These are phyloP conservation scores for Limonius californicus DNA, from an alignment of 1,140 invertebrate genomes.

Conservation along the genomic window DNA sequence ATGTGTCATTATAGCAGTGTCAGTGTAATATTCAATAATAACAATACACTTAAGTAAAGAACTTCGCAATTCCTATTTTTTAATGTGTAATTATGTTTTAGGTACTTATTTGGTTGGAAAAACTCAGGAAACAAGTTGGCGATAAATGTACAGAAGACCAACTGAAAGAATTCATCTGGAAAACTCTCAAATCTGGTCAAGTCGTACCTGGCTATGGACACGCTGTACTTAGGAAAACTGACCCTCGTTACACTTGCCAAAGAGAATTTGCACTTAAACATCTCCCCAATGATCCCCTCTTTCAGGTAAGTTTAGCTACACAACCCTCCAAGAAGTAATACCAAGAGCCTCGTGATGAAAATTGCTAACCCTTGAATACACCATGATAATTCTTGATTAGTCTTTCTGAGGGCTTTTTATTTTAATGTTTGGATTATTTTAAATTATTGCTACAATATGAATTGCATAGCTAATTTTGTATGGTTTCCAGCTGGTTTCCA, in stretches of 20 bases:
- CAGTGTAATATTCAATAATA: no score
- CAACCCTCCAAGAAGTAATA: no score
- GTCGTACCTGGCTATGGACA: constrained; percentile 93
- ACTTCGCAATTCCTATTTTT: no score
- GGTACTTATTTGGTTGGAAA: constrained; percentile 73
- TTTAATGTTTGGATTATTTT: no score
- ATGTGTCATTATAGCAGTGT: no score
- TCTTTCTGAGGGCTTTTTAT: background rate
- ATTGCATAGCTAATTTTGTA: background rate
- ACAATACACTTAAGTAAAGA: no score
- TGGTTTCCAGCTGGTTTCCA: constrained; percentile 64
- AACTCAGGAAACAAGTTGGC: constrained; percentile 65
- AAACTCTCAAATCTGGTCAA: constrained; percentile 82
- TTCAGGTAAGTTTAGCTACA: constrained; percentile 61
- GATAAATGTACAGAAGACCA: constrained; percentile 71
- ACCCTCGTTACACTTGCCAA: constrained; percentile 85
- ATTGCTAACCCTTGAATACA: background rate
- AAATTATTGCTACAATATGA: no score
- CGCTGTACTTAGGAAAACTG: constrained; percentile 86
- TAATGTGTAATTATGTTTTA: no score
- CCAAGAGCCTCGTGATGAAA: background rate
- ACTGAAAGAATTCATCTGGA: constrained; percentile 83
- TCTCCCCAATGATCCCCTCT: constrained; percentile 78
- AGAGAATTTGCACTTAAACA: constrained; percentile 86
- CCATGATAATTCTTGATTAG: background rate